These are phyloP conservation scores for Aphaenogaster floridana DNA, from an alignment of 1,140 invertebrate genomes.

Conservation along the genomic window DNA sequence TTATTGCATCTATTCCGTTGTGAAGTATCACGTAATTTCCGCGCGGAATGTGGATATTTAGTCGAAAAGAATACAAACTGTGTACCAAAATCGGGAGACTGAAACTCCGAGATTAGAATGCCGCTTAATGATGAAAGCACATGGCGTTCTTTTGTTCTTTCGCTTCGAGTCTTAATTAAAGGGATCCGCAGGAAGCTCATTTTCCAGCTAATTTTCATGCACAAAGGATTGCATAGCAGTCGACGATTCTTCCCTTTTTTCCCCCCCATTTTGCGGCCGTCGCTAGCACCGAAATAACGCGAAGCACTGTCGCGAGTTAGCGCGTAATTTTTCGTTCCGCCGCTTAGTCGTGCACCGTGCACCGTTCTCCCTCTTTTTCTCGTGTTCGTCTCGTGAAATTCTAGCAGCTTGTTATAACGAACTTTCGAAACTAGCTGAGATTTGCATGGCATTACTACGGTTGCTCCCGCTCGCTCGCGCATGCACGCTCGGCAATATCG, in stretches of 20 bases:
- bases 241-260: constrained; percentile 55
- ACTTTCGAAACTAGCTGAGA: constrained; percentile 79
- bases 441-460: constrained; percentile 78
- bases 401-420: constrained; percentile 75
- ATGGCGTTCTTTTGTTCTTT: constrained; percentile 50
- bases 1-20: not conserved
- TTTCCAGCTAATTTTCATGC: constrained; percentile 55
- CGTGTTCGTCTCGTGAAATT: constrained; percentile 58
- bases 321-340: constrained; percentile 60
- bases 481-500: constrained; percentile 68
- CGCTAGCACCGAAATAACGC: constrained; percentile 62
- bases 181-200: constrained; percentile 58
- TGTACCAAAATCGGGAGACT: not conserved
- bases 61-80: not conserved
- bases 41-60: not conserved
- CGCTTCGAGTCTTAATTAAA: constrained; percentile 67
- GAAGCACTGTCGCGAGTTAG: constrained; percentile 53
- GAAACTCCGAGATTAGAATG: constrained; percentile 23
- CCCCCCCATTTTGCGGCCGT: constrained; percentile 16
- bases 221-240: constrained; percentile 59
- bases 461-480: not conserved
- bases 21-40: not conserved
- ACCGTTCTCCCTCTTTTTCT: constrained; percentile 32
- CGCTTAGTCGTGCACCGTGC: constrained; percentile 21
- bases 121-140: constrained; percentile 59